A percentile compares a stretch with the other conserved stretches of the same genome.
Evolutionary conservation across 2,797 vertebrate species (phyloP).

Genomic region (Garrulus glandarius): DNA sequence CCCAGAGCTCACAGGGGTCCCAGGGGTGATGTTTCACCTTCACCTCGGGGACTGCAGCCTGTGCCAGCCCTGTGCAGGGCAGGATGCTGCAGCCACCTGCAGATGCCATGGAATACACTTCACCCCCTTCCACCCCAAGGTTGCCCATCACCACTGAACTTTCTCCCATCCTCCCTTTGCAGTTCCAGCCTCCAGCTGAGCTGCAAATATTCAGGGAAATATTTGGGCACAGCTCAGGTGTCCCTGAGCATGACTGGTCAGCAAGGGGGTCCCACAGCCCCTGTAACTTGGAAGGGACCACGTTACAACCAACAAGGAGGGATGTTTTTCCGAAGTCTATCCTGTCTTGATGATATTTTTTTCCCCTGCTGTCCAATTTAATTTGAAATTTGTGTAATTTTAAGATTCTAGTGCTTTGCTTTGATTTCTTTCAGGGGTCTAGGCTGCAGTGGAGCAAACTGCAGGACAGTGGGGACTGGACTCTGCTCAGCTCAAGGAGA

Average conservation of each 20-base stretch:
- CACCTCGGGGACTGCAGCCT: constrained; percentile 4
- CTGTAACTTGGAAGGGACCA: neutral
- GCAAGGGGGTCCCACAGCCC: neutral
- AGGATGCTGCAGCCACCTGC: neutral
- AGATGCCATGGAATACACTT: neutral
- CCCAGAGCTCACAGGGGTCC: neutral
- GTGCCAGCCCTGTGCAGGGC: neutral
- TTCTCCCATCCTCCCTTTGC: neutral
- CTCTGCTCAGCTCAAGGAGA: neutral
- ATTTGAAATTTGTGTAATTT: neutral
- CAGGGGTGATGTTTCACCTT: constrained; percentile 39
- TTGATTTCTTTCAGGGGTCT: neutral
- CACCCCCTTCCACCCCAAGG: neutral
- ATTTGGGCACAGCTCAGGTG: neutral
- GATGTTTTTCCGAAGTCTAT: neutral
- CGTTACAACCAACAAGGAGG: neutral
- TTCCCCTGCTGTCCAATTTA: neutral
- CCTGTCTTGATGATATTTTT: neutral
- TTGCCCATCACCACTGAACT: neutral
- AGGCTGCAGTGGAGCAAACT: neutral
- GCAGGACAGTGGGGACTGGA: neutral
- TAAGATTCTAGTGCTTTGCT: neutral
- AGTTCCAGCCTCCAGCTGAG: neutral
- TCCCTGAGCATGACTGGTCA: neutral
- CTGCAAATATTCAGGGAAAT: neutral